A percentile compares a stretch with the other conserved stretches of the same genome.
Conservation (phyloP, 2,113 vertebrate genomes). For the Tragelaphus scriptus region DNA sequence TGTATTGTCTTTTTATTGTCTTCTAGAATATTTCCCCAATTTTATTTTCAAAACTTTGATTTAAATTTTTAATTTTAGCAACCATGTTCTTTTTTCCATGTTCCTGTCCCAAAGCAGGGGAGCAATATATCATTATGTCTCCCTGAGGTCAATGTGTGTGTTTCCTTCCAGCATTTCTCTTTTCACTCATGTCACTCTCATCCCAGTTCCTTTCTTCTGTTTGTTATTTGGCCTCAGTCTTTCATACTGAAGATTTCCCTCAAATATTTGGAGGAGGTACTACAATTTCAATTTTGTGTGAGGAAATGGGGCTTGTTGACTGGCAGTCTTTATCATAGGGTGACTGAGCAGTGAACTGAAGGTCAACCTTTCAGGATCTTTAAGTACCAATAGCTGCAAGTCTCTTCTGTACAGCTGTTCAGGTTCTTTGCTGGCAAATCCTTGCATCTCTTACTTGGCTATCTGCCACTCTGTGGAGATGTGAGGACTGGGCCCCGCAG, state of each 20-base stretch:
- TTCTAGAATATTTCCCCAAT: background rate
- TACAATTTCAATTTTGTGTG: background rate
- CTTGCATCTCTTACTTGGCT: background rate
- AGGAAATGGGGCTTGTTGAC: background rate
- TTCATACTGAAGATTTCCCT: background rate
- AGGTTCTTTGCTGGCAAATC: background rate
- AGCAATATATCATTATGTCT: background rate
- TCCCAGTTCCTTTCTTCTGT: background rate
- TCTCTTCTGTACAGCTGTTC: background rate
- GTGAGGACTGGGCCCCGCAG: too few relatives aligned
- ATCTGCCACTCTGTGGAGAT: background rate
- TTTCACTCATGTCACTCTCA: background rate
- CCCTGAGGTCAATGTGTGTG: background rate
- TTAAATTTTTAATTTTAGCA: background rate
- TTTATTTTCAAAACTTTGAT: conserved; percentile 7
- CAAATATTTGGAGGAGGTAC: background rate
- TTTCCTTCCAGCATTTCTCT: background rate
- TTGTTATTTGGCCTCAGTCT: background rate
- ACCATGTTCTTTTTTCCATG: background rate
- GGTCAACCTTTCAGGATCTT: background rate
- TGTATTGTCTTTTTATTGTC: background rate
- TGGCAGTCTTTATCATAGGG: background rate
- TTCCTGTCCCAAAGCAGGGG: background rate
- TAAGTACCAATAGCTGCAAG: background rate
- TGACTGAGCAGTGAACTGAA: background rate